Evolutionary conservation across 2,113 vertebrate genomes (phyloP), one percentile per base, ranked within the genome.

Genomic region (Scatophagus argus): DNA sequence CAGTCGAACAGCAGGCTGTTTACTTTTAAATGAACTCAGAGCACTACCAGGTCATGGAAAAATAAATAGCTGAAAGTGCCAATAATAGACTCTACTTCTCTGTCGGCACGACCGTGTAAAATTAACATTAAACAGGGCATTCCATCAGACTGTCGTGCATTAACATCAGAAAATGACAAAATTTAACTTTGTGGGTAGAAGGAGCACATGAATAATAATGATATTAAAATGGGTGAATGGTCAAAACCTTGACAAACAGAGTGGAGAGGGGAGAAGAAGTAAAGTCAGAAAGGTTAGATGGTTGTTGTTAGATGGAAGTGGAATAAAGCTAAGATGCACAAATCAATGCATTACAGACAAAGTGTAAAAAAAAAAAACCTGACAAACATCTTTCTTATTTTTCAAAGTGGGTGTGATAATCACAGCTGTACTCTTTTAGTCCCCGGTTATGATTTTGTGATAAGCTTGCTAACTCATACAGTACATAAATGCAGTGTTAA

Each of bases 11-110:
- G 68, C 56, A 84, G 51, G 77, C 39, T 77, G 64, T 82, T 86
- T 71, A 63, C 68, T 76, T 87, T 83, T 60, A 82, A 75, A 77
- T 83, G 79, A 84, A 77, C 67, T 25, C 68, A 17, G 73, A 79
- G 77, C 67, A 62, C 39, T 14, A 66, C 17, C 77, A 86, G 81
- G 65, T 88, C 91, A 89, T 82, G 65, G 70, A 88, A 88, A 87
- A 89, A 90, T 88, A 91, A 93, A 89, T 87, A 92, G 83, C 58
- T 25, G 34, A 74, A 81, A 79, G 66, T 25, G 47, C 55, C 71
- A 78, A 75, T 81, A 71, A 79, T 55, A 79, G 79, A 83, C 49
- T 36, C 54, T 11, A 19, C 76, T 39, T 69, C 72, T 77, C 52
- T 66, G 67, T 34, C n/a, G 76, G 49, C 67, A 34, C 34, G 32